phyloP scores from a whole-genome alignment of 1,140 invertebrate genomes.

The Brachionus calyciflorus region DNA sequence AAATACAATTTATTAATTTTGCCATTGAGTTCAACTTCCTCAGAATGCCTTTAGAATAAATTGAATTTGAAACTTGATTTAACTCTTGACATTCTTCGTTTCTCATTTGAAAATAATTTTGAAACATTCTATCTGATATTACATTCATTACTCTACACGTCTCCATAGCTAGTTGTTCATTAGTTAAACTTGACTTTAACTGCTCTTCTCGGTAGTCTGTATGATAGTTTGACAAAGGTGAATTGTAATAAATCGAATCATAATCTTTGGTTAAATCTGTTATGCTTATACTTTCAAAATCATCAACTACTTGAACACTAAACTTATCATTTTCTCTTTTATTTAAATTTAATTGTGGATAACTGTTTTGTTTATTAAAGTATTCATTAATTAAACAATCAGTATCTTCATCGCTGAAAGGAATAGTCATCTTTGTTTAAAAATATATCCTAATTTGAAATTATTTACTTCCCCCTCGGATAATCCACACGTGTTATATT shows the following conservation, averaged over 20 bases:
- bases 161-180: neutral
- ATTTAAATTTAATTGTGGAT: too few species aligned
- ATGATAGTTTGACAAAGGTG: neutral
- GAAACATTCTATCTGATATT: neutral
- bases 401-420: too few species aligned
- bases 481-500: too few species aligned
- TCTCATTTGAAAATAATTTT: neutral
- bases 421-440: too few species aligned
- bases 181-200: neutral
- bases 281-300: neutral
- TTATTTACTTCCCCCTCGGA: too few species aligned
- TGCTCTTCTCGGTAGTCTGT: neutral
- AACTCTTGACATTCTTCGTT: neutral
- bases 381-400: too few species aligned
- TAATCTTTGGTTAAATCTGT: neutral
- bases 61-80: too few species aligned
- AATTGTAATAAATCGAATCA: neutral
- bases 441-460: too few species aligned
- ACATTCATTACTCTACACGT: neutral
- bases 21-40: too few species aligned
- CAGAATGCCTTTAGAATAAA: too few species aligned
- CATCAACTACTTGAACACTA: neutral
- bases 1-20: too few species aligned
- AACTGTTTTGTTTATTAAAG: too few species aligned
- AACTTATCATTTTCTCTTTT: neutral